Evolutionary conservation across 53 echinoderm and acorn worm species (phyloP).

Genomic region (Mesocentrotus franciscanus): DNA sequence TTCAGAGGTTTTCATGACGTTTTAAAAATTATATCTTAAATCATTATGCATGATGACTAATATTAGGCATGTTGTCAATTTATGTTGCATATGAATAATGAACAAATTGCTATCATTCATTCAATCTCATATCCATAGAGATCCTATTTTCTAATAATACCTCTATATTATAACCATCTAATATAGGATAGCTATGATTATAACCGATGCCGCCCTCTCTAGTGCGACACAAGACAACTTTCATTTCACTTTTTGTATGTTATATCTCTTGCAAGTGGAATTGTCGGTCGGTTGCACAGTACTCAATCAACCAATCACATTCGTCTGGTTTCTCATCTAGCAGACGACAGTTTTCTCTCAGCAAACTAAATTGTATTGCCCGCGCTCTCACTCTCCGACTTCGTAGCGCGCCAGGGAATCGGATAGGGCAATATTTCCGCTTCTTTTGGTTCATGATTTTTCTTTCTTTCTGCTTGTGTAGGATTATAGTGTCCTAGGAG

Average conservation of each 20-base stretch:
- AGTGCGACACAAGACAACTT: background rate
- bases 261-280: background rate
- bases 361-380: background rate
- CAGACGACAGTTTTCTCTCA: conserved; percentile 31
- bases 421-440: background rate
- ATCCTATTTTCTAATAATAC: too few relatives aligned
- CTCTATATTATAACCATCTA: background rate
- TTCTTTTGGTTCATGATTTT: background rate
- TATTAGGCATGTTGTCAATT: too few relatives aligned
- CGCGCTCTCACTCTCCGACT: background rate
- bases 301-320: conserved; percentile 29
- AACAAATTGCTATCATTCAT: too few relatives aligned
- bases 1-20: too few relatives aligned
- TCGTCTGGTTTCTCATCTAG: conserved; percentile 6
- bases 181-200: background rate
- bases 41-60: too few relatives aligned
- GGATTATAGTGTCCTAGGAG: background rate
- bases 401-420: background rate
- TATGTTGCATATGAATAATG: too few relatives aligned
- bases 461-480: background rate
- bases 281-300: conserved; percentile 7
- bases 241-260: background rate
- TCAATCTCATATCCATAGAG: too few relatives aligned
- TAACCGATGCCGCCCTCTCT: background rate
- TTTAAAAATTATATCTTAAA: too few relatives aligned